Conservation (phyloP, 2,888 invertebrate genomes). For the Drosophila cognata region DNA sequence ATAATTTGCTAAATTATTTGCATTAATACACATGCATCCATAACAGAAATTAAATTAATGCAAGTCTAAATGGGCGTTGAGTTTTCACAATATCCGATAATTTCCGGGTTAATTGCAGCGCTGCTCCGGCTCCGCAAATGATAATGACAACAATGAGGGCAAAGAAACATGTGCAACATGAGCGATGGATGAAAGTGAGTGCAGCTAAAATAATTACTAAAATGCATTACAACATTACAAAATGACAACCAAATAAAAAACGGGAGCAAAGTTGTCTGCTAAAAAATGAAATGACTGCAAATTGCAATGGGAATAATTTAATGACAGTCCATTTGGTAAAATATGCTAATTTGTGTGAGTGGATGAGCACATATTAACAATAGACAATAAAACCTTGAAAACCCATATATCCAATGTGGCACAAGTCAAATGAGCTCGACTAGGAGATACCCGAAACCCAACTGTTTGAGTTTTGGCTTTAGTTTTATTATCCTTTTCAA, state of each 20-base stretch:
- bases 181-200: constrained; percentile 36
- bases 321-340: constrained; percentile 63
- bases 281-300: constrained; percentile 63
- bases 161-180: constrained; percentile 9
- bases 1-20: constrained; percentile 66
- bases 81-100: constrained; percentile 13
- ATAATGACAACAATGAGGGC: constrained; percentile 43
- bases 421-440: background rate
- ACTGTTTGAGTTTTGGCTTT: background rate
- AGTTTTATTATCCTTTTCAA: background rate
- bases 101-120: constrained; percentile 52
- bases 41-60: constrained; percentile 57
- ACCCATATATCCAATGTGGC: background rate
- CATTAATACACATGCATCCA: constrained; percentile 46
- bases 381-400: constrained; percentile 30
- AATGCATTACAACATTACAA: constrained; percentile 66
- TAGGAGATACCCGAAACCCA: background rate
- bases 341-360: constrained; percentile 63
- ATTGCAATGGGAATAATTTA: constrained; percentile 72
- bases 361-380: constrained; percentile 18
- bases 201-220: constrained; percentile 73
- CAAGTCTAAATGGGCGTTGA: constrained; percentile 31
- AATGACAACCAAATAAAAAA: constrained; percentile 24
- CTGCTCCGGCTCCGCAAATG: constrained; percentile 33
- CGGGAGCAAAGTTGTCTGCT: background rate